Evolutionary conservation across 2,797 vertebrate species (phyloP).

Genomic region (Momotus momota): DNA sequence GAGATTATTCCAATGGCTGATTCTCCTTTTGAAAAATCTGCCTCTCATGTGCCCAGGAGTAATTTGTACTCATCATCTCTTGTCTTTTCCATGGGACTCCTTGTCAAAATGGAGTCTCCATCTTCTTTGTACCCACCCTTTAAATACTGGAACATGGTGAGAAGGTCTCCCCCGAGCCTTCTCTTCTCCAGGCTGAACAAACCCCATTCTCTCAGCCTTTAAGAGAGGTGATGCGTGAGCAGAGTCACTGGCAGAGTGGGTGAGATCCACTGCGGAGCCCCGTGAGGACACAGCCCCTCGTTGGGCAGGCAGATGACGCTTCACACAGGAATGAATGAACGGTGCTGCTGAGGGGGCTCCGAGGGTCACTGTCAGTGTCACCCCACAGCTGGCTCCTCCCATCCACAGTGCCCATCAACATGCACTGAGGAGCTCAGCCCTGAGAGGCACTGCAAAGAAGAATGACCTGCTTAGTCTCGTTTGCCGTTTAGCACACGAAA

Average conservation of each 20-base stretch:
- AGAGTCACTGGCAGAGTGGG: rapidly evolving
- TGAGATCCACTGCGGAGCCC: rapidly evolving
- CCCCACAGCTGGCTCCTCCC: background rate
- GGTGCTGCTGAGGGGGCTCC: rapidly evolving
- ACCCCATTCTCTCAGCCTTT: background rate
- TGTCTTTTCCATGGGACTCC: background rate
- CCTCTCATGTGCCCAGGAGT: background rate
- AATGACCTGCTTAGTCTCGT: rapidly evolving
- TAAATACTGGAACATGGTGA: too few relatives aligned
- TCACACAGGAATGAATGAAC: background rate
- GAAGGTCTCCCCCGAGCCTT: too few relatives aligned
- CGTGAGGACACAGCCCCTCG: rapidly evolving
- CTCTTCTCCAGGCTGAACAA: background rate
- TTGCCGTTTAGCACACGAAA: background rate
- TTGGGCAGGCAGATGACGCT: background rate
- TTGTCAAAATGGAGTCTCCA: background rate
- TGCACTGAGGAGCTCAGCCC: rapidly evolving
- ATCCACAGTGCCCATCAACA: rapidly evolving
- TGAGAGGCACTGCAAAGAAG: rapidly evolving
- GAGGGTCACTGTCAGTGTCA: rapidly evolving
- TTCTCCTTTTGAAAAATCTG: background rate
- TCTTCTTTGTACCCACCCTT: background rate
- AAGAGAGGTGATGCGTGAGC: rapidly evolving
- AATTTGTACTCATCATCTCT: background rate
- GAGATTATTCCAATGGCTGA: background rate